Evolutionary conservation across 2,113 vertebrate genomes (phyloP).

Genomic region (Microcebus ravelobensis): DNA sequence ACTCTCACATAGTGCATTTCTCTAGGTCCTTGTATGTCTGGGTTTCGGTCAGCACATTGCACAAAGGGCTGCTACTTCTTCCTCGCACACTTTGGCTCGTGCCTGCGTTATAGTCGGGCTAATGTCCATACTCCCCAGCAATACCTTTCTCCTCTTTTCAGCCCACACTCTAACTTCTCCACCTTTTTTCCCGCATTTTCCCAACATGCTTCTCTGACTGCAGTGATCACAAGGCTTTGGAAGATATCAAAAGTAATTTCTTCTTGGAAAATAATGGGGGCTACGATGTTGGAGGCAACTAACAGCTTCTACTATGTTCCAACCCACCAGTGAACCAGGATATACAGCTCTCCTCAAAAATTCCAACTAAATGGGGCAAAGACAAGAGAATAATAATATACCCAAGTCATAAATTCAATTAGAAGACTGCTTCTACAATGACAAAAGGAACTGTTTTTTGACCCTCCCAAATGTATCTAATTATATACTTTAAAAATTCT

Average conservation of each 20-base stretch:
- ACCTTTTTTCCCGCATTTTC: neutral
- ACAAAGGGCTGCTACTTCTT: neutral
- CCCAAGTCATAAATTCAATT: neutral
- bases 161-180: neutral
- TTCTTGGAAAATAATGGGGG: neutral
- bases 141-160: neutral
- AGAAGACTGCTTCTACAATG: neutral
- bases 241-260: constrained; percentile 14
- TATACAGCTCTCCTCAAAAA: neutral
- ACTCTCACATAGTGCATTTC: neutral
- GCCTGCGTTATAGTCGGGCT: neutral
- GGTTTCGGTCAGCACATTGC: neutral
- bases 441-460: neutral
- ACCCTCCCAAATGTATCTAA: neutral
- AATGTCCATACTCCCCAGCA: neutral
- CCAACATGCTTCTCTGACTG: neutral
- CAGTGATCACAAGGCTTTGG: neutral
- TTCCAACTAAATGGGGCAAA: neutral
- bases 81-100: neutral
- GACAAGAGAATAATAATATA: neutral
- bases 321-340: neutral
- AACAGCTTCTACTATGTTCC: neutral
- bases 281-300: neutral
- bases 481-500: neutral
- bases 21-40: neutral